Conservation (phyloP, 2,113 vertebrate species). For the Lipotes vexillifer region DNA sequence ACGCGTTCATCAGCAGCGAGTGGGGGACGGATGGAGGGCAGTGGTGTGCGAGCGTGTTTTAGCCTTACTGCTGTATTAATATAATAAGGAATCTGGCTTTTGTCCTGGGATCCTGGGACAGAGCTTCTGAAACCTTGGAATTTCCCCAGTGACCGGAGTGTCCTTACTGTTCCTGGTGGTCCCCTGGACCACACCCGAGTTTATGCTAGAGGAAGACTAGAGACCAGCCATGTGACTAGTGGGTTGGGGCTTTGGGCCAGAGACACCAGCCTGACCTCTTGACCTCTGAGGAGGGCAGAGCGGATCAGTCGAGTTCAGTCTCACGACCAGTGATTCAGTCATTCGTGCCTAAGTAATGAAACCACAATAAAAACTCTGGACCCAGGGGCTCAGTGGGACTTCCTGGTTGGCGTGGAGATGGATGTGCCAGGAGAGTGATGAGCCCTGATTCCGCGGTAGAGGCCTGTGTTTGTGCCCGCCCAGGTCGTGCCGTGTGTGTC, state of each 20-base stretch:
- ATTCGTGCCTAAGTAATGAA: background rate
- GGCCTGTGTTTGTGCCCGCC: background rate
- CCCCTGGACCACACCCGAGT: background rate
- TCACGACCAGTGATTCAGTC: background rate
- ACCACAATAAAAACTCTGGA: background rate
- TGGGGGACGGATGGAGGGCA: background rate
- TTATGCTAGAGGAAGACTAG: background rate
- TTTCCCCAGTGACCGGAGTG: background rate
- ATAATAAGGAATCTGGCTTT: background rate
- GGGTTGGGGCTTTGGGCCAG: background rate
- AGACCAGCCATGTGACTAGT: background rate
- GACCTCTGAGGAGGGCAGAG: background rate
- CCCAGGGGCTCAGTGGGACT: background rate
- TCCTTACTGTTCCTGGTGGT: background rate
- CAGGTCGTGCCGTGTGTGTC: background rate
- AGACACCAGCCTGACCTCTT: background rate
- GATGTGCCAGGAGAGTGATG: background rate
- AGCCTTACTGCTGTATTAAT: background rate
- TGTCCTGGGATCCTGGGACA: background rate
- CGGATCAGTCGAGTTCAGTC: background rate
- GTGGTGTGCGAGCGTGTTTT: background rate
- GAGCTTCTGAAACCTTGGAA: background rate
- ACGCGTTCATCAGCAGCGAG: background rate
- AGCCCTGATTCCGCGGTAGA: background rate
- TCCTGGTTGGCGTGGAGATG: background rate